A percentile compares a stretch with the other conserved stretches of the same genome.
Evolutionary conservation across 2,888 invertebrate genomes (phyloP).

Genomic region (Nemoura dubitans): DNA sequence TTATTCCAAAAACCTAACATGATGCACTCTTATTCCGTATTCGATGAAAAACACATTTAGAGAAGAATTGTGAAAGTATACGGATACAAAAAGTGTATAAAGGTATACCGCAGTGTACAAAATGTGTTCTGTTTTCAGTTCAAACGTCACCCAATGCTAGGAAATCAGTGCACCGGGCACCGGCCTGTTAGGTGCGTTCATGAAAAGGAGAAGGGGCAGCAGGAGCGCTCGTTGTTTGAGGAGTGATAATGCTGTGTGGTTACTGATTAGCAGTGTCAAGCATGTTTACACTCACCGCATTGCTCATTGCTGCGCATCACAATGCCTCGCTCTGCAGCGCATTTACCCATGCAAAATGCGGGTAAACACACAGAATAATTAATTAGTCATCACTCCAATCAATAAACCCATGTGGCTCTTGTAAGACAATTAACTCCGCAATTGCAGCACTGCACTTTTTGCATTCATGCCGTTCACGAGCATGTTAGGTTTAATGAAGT

Average conservation of each 20-base stretch:
- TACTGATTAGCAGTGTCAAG: not conserved
- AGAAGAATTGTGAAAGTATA: too few relatives aligned
- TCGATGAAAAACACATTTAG: too few relatives aligned
- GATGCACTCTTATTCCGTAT: too few relatives aligned
- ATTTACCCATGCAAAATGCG: not conserved
- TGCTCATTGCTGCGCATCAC: not conserved
- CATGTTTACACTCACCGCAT: not conserved
- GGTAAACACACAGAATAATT: slow-evolving; percentile 4
- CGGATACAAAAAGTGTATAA: too few relatives aligned
- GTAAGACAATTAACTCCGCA: not conserved
- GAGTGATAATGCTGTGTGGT: slow-evolving; percentile 4
- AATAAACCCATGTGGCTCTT: not conserved
- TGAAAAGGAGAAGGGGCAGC: not conserved
- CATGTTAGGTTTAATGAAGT: not conserved
- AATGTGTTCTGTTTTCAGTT: too few relatives aligned
- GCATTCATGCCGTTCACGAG: not conserved
- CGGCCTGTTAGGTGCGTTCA: too few relatives aligned
- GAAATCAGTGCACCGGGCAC: too few relatives aligned
- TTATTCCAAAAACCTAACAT: too few relatives aligned
- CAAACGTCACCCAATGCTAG: too few relatives aligned
- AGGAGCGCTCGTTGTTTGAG: not conserved
- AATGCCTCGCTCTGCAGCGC: not conserved
- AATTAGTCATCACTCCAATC: not conserved
- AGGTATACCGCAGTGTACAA: too few relatives aligned
- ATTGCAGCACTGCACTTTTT: not conserved